Evolutionary conservation across 2,888 invertebrate species (phyloP), one percentile per base, ranked within the genome.

Genomic region (Margaritifera margaritifera): DNA sequence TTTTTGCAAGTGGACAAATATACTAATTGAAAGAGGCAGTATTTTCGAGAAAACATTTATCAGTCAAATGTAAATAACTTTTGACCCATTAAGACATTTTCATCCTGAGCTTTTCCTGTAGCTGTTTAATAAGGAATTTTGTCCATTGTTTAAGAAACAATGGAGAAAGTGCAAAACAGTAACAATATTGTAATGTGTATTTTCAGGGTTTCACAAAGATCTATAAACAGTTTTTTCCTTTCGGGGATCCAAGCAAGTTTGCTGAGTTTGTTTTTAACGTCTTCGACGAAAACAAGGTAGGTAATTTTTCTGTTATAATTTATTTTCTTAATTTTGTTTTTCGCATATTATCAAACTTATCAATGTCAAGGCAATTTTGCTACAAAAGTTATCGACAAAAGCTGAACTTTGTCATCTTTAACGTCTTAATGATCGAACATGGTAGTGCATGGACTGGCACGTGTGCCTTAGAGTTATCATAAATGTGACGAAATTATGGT

Each of bases 181-280:
- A 19, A 22, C 52, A 52, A 11, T 24, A 31, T 25, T 15, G 31
- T 22, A n/a, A 27, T 22, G n/a, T 31, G 20, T 62, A 22, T 42
- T 91, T 91, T 67, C 92, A 98, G 98, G 98, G 98, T 84, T 99
- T 99, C 92, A 97, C 98, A 90, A 97, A 96, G 93, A 99, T 99
- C 91, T 99, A 99, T 93, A 97, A 97, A 92, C 98, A 98, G 92
- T 99, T 99, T 92, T 99, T 99, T 91, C 98, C 98, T 69, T 96
- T 98, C 93, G 98, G 98, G 81, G 98, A 99, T 92, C 98, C 98
- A 56, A 96, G 97, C 88, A 98, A 98, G 92, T 99, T 99, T 90
- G 98, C 98, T 62, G 95, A 97, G 58, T 93, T 99, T 87, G 98
- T 99, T 72, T 99, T 99, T 93, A 94, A 98, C 88, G 98, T 99